Percentiles rank a stretch among this genome's conserved stretches.
phyloP scores from a whole-genome alignment of 1,140 invertebrate genomes.

The Lycorma delicatula region DNA sequence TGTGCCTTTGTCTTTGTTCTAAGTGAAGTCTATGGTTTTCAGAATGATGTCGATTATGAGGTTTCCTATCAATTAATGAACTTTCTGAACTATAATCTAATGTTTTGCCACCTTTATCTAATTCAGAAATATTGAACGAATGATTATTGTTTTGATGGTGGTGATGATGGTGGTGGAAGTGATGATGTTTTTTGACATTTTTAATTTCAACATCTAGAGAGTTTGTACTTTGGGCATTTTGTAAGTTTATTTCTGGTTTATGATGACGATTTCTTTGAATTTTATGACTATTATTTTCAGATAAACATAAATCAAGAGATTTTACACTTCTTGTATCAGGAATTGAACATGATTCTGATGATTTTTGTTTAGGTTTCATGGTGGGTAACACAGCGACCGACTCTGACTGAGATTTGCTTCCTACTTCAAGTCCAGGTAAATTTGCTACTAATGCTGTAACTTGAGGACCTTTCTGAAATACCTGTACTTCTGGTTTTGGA shows the following conservation, averaged over 20 bases:
- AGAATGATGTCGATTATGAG: constrained; percentile 19
- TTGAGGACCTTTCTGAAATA: constrained; percentile 53
- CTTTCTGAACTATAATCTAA: constrained; percentile 13
- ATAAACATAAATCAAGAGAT: constrained; percentile 18
- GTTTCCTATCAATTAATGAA: constrained; percentile 2
- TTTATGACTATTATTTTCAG: constrained; percentile 2
- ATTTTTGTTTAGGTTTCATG: constrained; percentile 35
- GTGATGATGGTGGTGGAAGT: constrained; percentile 24
- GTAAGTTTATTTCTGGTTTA: constrained; percentile 16
- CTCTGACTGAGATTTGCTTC: constrained; percentile 29
- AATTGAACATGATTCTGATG: background rate
- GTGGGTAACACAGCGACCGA: constrained; percentile 27
- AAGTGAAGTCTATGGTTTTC: constrained; percentile 24
- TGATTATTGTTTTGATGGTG: constrained; percentile 5
- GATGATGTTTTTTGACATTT: constrained; percentile 7
- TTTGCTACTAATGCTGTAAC: constrained; percentile 46
- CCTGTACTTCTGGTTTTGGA: constrained; percentile 43
- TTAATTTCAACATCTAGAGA: constrained; percentile 19
- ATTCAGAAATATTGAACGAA: background rate
- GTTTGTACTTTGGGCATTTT: constrained; percentile 18
- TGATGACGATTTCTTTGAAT: background rate
- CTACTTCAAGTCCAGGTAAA: constrained; percentile 47
- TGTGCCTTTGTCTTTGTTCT: constrained; percentile 26
- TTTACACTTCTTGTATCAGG: constrained; percentile 17
- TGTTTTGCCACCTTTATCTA: background rate